Conservation (phyloP, 2,797 vertebrate genomes). For the Lacerta agilis region DNA sequence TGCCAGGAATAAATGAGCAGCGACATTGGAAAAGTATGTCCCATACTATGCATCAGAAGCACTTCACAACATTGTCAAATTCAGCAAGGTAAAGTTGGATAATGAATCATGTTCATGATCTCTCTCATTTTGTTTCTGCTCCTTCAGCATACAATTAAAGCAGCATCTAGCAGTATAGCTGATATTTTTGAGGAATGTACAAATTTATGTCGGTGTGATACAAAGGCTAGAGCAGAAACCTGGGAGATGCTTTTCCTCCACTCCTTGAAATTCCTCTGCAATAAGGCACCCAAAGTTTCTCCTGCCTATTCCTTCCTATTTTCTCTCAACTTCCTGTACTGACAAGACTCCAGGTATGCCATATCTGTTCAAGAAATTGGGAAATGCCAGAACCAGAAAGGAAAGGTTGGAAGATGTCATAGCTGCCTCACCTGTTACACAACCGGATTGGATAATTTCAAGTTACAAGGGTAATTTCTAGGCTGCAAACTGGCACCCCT, state of each 20-base stretch:
- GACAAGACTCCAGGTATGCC: not conserved
- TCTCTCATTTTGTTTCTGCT: not conserved
- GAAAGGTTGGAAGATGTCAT: not conserved
- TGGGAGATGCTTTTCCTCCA: not conserved
- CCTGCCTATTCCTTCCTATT: not conserved
- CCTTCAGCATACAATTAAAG: not conserved
- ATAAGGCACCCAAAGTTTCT: not conserved
- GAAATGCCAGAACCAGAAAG: not conserved
- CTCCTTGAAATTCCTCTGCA: not conserved
- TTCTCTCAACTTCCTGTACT: not conserved
- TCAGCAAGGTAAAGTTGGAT: not conserved
- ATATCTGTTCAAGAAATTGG: too few species aligned
- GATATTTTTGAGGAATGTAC: not conserved
- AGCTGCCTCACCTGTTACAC: not conserved
- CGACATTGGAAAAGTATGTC: not conserved
- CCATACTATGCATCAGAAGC: not conserved
- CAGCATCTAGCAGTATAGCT: not conserved
- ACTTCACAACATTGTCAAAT: not conserved
- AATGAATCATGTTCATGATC: not conserved
- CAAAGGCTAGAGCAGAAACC: not conserved
- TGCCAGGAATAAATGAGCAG: slow-evolving; percentile 23
- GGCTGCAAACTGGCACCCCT: not conserved
- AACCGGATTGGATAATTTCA: not conserved
- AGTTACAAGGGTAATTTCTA: not conserved
- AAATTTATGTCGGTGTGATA: not conserved